These are phyloP conservation scores for Xiphorhynchus erythropygius DNA, from an alignment of 2,797 vertebrate species.

Conservation along the genomic window DNA sequence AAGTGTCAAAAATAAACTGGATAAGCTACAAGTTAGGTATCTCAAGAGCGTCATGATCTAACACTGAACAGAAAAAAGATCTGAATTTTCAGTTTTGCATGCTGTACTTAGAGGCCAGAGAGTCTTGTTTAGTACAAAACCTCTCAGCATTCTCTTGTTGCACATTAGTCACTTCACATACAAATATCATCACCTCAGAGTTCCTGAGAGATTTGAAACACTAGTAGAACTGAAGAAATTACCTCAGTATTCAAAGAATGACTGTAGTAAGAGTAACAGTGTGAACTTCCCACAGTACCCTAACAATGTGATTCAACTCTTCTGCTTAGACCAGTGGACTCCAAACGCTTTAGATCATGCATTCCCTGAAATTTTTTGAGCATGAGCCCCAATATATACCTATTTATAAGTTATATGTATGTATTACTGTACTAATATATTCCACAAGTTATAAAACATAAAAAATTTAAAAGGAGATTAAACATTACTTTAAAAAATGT, in stretches of 20 bases:
- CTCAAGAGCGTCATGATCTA: neutral
- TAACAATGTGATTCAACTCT: neutral
- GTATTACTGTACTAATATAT: neutral
- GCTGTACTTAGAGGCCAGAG: neutral
- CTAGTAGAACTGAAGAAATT: neutral
- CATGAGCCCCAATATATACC: neutral
- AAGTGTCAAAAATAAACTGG: neutral
- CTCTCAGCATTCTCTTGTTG: neutral
- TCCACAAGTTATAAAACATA: neutral
- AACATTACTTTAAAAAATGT: rapidly evolving
- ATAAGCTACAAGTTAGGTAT: neutral
- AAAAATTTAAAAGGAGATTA: neutral
- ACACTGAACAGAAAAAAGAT: neutral
- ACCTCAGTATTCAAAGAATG: neutral
- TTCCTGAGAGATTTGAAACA: neutral
- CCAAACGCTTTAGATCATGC: neutral
- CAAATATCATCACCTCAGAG: neutral
- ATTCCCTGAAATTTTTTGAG: neutral
- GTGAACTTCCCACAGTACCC: neutral
- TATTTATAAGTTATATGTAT: neutral
- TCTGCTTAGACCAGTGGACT: neutral
- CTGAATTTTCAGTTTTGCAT: neutral
- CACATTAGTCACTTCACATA: neutral
- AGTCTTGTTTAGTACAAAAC: neutral
- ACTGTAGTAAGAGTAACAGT: neutral